Evolutionary conservation across 2,888 invertebrate genomes (phyloP), one percentile per base, ranked within the genome.

Genomic region (Boloria euphrosyne): DNA sequence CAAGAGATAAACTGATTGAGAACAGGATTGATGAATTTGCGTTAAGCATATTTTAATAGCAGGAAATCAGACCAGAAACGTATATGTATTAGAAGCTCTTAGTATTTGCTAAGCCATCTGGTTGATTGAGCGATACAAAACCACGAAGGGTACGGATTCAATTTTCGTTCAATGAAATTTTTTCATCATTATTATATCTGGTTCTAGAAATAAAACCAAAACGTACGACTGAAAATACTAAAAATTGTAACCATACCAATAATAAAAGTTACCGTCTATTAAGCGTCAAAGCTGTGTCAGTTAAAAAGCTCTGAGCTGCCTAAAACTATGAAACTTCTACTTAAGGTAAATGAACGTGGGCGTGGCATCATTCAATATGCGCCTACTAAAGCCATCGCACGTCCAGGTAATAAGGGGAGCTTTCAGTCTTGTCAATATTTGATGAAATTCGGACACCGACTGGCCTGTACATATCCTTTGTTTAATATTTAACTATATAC

Each of bases 371-470:
- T 87, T 84, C 74, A 72, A 70, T 82, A 86, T 87, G 80, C 83
- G 79, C 73, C 80, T 81, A 78, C 79, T 81, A 75, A 75, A 78
- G 78, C 79, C 65, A 66, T 38, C 10, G 10, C 66, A 72, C 71
- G 73, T 57, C 10, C 57, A 63, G 74, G 77, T 76, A 71, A 74
- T 76, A 61, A 53, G 75, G 77, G 82, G 77, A 87, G 85, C 87
- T 88, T 82, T 86, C 81, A 78, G 78, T 74, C 67, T 69, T 79
- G 79, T 90, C 85, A 90, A 90, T 90, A 88, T 89, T 90, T 87
- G 86, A 91, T 90, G 87, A 85, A 85, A 76, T 80, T 85, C 86
- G 87, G 87, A 86, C 89, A 79, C 63, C 53, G 47, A 53, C 31
- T 46, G 58, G 14, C 52, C 54, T n/a, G 7, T 14, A 31, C 31